A percentile compares a stretch with the other conserved stretches of the same genome.
phyloP scores from a whole-genome alignment of 2,888 invertebrate species.

The Agrypnus murinus region DNA sequence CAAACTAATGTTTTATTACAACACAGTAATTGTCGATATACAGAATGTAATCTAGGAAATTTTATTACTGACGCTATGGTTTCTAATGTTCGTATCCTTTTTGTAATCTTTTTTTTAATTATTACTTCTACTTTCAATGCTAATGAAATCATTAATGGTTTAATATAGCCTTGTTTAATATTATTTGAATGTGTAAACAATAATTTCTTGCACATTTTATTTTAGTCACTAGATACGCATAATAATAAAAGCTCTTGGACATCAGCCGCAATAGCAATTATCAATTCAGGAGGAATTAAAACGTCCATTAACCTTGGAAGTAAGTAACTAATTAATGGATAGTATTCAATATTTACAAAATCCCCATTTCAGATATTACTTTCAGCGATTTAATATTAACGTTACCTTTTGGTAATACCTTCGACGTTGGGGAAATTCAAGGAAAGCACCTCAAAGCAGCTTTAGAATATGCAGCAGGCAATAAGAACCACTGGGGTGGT shows the following conservation, averaged over 20 bases:
- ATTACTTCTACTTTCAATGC: no score
- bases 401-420: conserved; percentile 85
- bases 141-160: no score
- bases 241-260: conserved; percentile 75
- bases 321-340: conserved; percentile 64
- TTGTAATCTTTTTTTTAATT: no score
- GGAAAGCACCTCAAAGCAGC: conserved; percentile 49
- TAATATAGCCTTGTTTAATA: no score
- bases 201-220: no score
- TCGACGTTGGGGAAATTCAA: conserved; percentile 70
- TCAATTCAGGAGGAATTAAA: conserved; percentile 83
- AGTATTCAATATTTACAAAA: background rate
- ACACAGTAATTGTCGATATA: conserved; percentile 73
- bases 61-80: conserved; percentile 83
- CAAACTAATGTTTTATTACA: conserved; percentile 75
- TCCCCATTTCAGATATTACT: conserved; percentile 77
- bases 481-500: conserved; percentile 66
- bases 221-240: conserved; percentile 72
- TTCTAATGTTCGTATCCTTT: conserved; percentile 46
- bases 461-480: conserved; percentile 75
- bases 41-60: conserved; percentile 85
- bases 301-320: conserved; percentile 78
- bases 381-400: conserved; percentile 80
- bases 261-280: conserved; percentile 78
- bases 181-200: no score